Conservation (phyloP, 1,140 invertebrate genomes). For the Ruditapes philippinarum region DNA sequence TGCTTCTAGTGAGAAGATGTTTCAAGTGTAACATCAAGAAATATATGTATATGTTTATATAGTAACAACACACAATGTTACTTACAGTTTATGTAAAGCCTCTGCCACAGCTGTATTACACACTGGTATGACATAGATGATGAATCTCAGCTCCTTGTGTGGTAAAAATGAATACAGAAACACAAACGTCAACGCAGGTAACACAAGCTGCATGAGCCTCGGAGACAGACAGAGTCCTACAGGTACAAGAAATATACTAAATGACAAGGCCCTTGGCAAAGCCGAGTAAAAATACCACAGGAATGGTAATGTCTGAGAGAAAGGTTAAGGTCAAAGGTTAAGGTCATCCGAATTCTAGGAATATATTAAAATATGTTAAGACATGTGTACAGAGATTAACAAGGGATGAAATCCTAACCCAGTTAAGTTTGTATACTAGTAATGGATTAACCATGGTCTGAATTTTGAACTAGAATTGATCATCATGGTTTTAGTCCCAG, state of each 20-base stretch:
- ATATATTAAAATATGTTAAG: too few relatives aligned
- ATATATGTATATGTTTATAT: too few relatives aligned
- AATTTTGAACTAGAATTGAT: too few relatives aligned
- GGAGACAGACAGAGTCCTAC: constrained; percentile 92
- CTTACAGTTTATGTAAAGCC: constrained; percentile 95
- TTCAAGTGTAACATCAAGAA: too few relatives aligned
- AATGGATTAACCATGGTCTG: too few relatives aligned
- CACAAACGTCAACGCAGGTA: constrained; percentile 95
- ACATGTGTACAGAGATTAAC: too few relatives aligned
- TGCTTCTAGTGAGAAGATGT: too few relatives aligned
- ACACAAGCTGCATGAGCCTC: constrained; percentile 90
- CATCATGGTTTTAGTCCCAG: too few relatives aligned
- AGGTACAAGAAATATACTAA: constrained; percentile 94
- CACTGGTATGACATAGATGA: constrained; percentile 98
- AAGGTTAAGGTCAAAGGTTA: constrained; percentile 73
- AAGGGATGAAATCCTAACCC: too few relatives aligned
- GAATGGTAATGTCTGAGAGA: constrained; percentile 95
- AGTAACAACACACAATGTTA: constrained; percentile 78
- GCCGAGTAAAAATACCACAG: constrained; percentile 99
- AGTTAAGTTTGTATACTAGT: too few relatives aligned
- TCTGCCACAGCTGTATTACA: constrained; percentile 96
- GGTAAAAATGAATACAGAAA: constrained; percentile 97
- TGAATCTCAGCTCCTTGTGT: constrained; percentile 99
- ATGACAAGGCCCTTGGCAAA: constrained; percentile 94
- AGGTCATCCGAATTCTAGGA: too few relatives aligned